A percentile compares a stretch with the other conserved stretches of the same genome.
Evolutionary conservation across 2,113 vertebrate genomes (phyloP).

Genomic region (Toxostoma redivivum): DNA sequence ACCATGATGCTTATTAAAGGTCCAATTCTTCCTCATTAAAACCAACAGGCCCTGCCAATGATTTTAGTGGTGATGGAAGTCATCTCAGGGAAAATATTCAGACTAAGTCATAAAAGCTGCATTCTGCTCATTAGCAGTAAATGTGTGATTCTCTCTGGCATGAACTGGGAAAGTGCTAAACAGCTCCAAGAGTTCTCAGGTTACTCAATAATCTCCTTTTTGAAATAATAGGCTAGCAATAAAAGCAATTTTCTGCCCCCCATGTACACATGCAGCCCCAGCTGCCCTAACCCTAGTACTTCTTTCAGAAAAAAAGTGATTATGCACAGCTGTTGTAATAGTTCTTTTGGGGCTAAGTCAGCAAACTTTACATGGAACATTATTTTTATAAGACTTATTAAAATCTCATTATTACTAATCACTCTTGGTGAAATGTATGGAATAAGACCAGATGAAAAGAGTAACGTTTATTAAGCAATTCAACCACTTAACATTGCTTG

Average conservation of each 20-base stretch:
- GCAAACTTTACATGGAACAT: not conserved
- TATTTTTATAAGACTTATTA: not conserved
- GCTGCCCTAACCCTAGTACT: not conserved
- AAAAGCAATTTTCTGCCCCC: constrained; percentile 3
- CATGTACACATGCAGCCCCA: not conserved
- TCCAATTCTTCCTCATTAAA: constrained; percentile 29
- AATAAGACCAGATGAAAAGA: not conserved
- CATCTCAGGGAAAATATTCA: constrained; percentile 6
- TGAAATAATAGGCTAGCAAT: not conserved
- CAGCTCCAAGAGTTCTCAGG: not conserved
- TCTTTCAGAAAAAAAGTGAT: not conserved
- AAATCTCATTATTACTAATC: not conserved
- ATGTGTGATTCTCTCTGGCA: constrained; percentile 22
- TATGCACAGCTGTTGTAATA: not conserved
- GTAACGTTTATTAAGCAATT: not conserved
- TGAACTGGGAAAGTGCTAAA: constrained; percentile 15
- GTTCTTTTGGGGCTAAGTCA: not conserved
- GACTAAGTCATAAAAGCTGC: constrained; percentile 44
- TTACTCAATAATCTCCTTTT: constrained; percentile 11
- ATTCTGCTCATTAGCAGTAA: constrained; percentile 38
- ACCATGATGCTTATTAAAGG: constrained; percentile 46
- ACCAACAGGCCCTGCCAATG: not conserved
- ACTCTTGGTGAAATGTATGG: not conserved
- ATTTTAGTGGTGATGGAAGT: not conserved
- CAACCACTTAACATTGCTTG: not conserved